Conservation (phyloP, 1,140 invertebrate genomes). For the Armadillidium nasatum region DNA sequence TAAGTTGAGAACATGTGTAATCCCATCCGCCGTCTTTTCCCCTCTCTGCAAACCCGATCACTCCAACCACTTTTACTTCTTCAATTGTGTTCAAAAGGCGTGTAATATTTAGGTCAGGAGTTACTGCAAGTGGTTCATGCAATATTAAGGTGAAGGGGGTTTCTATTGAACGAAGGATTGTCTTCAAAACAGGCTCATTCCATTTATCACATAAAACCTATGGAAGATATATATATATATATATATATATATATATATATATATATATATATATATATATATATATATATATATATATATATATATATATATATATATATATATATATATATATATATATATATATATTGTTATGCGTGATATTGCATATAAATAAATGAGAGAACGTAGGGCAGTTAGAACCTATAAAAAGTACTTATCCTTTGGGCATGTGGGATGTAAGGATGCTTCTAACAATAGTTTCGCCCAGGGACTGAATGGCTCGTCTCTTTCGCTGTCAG, state of each 20-base stretch:
- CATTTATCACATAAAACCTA: conserved; percentile 33
- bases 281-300: not conserved
- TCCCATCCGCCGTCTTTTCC: conserved; percentile 37
- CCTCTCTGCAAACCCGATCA: conserved; percentile 36
- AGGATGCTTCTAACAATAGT: too few species aligned
- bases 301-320: too few species aligned
- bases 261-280: not conserved
- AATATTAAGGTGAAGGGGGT: conserved; percentile 36
- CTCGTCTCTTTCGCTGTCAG: too few species aligned
- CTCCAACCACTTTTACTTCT: conserved; percentile 26
- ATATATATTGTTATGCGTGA: too few species aligned
- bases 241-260: conserved; percentile 49
- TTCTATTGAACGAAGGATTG: conserved; percentile 8
- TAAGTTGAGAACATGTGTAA: conserved; percentile 32
- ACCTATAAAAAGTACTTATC: too few species aligned
- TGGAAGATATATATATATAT: conserved; percentile 50
- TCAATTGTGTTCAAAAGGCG: conserved; percentile 28
- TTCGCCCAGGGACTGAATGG: too few species aligned
- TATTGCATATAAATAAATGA: too few species aligned
- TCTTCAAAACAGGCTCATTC: conserved; percentile 20
- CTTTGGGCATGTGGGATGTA: too few species aligned
- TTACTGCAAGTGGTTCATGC: conserved; percentile 29
- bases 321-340: too few species aligned
- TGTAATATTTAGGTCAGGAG: conserved; percentile 30
- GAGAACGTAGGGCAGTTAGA: too few species aligned